phyloP scores from a whole-genome alignment of 2,888 invertebrate genomes.

The Hydriomena furcata region DNA sequence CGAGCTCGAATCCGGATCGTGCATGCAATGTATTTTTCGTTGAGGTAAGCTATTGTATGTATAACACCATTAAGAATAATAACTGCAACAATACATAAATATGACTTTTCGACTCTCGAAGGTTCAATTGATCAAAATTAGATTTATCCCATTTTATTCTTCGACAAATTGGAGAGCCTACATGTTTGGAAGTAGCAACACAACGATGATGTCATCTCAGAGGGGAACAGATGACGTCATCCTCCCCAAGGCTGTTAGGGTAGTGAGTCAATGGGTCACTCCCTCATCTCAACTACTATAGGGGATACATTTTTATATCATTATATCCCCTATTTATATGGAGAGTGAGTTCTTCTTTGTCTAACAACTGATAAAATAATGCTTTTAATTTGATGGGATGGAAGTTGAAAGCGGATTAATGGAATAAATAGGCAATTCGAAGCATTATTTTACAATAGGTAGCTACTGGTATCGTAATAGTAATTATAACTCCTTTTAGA shows the following conservation, averaged over 20 bases:
- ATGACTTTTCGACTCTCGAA: no score
- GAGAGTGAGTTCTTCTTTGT: constrained; percentile 12
- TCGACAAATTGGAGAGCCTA: constrained; percentile 36
- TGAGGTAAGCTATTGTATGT: no score
- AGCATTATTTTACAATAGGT: not conserved
- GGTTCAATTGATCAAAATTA: no score
- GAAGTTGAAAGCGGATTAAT: not conserved
- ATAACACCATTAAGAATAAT: no score
- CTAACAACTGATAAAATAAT: not conserved
- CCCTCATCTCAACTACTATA: constrained; percentile 41
- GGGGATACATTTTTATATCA: constrained; percentile 18
- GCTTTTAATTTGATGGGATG: constrained; percentile 13
- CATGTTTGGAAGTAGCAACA: constrained; percentile 30
- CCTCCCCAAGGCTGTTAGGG: constrained; percentile 45
- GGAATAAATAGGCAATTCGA: not conserved
- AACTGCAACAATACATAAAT: no score
- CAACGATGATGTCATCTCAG: constrained; percentile 64
- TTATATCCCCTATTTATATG: constrained; percentile 12
- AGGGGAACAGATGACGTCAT: constrained; percentile 65
- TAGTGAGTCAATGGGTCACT: constrained; percentile 71
- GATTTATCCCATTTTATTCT: not conserved
- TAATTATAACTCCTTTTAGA: not conserved
- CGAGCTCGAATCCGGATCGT: no score
- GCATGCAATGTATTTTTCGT: no score
- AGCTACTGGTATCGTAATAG: not conserved